A percentile compares a stretch with the other conserved stretches of the same genome.
Evolutionary conservation across 2,113 vertebrate species (phyloP).

Genomic region (Polypterus senegalus): DNA sequence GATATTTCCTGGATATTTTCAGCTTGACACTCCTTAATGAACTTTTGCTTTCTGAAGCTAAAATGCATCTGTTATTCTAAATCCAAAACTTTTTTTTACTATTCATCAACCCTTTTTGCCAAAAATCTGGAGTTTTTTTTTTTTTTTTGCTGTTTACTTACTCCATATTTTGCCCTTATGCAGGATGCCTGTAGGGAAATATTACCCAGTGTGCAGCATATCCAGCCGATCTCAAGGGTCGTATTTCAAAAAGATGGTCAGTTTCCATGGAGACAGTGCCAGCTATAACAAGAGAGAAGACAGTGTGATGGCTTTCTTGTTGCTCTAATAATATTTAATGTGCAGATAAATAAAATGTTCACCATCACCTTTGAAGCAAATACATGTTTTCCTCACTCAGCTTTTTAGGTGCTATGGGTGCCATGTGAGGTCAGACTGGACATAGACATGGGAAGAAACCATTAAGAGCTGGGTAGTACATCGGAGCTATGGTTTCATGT

Average conservation of each 20-base stretch:
- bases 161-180: slow-evolving; percentile 8
- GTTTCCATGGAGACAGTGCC: slow-evolving; percentile 50
- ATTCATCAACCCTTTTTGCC: slow-evolving; percentile 8
- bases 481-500: slow-evolving; percentile 18
- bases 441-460: slow-evolving; percentile 43
- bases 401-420: slow-evolving; percentile 41
- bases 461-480: slow-evolving; percentile 39
- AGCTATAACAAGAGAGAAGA: slow-evolving; percentile 42
- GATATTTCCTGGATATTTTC: neutral
- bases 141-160: slow-evolving; percentile 10
- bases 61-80: slow-evolving; percentile 6
- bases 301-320: slow-evolving; percentile 29
- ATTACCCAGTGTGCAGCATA: slow-evolving; percentile 1
- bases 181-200: slow-evolving; percentile 15
- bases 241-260: slow-evolving; percentile 44
- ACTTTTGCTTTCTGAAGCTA: slow-evolving; percentile 1
- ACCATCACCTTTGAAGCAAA: slow-evolving; percentile 29
- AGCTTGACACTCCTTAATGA: slow-evolving; percentile 5
- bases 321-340: slow-evolving; percentile 46
- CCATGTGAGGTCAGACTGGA: slow-evolving; percentile 35
- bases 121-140: slow-evolving; percentile 12
- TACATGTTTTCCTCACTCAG: slow-evolving; percentile 26
- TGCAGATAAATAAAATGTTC: slow-evolving; percentile 23
- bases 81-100: slow-evolving; percentile 6
- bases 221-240: slow-evolving; percentile 30